Conservation (phyloP, 2,888 invertebrate genomes). For the Rutpela maculata region DNA sequence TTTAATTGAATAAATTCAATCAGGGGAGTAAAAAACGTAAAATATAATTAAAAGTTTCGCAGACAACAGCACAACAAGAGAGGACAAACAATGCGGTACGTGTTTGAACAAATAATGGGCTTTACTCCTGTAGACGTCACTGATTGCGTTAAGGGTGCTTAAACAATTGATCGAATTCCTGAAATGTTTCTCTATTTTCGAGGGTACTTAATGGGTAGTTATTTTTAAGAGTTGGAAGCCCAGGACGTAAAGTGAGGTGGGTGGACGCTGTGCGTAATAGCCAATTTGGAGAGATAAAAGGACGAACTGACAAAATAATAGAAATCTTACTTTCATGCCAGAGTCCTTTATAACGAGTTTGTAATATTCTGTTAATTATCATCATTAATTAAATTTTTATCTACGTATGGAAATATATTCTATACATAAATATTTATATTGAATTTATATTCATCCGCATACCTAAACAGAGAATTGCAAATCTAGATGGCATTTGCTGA, state of each 20-base stretch:
- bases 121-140: conserved; percentile 17
- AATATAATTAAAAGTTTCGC: conserved; percentile 23
- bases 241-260: conserved; percentile 3
- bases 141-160: conserved; percentile 25
- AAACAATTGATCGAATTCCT: conserved; percentile 29
- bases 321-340: neutral
- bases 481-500: too few relatives aligned
- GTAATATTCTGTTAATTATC: neutral
- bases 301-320: neutral
- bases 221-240: conserved; percentile 17
- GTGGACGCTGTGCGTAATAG: conserved; percentile 1
- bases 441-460: too few relatives aligned
- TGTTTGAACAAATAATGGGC: conserved; percentile 33
- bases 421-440: too few relatives aligned
- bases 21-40: neutral
- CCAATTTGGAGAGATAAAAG: conserved; percentile 13
- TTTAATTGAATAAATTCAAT: conserved; percentile 3
- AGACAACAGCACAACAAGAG: neutral
- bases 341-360: neutral
- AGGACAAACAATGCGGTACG: conserved; percentile 26
- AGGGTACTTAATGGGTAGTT: conserved; percentile 21
- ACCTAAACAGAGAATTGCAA: too few relatives aligned
- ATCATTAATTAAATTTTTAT: too few relatives aligned
- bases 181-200: conserved; percentile 31
- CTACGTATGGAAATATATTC: too few relatives aligned